Percentiles rank a stretch among this genome's conserved stretches.
These are phyloP conservation scores for Tragopan temminckii DNA, from an alignment of 2,797 vertebrate species.

Conservation along the genomic window DNA sequence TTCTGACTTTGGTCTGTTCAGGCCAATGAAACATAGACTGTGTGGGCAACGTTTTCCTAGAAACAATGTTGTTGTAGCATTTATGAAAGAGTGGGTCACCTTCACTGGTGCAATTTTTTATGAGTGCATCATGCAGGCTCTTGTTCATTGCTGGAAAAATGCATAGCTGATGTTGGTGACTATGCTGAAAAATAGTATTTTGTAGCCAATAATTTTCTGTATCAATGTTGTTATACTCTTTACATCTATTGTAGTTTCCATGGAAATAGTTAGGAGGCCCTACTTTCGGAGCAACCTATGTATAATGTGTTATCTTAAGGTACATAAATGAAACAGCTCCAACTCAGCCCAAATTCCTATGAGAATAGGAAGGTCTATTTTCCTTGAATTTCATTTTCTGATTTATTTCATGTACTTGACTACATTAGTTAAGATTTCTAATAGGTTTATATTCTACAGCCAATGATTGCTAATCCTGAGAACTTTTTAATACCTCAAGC, in stretches of 20 bases:
- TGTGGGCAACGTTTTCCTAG: neutral
- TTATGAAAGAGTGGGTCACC: neutral
- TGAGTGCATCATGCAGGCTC: neutral
- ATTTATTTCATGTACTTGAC: neutral
- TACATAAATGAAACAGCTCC: neutral
- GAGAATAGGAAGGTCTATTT: neutral
- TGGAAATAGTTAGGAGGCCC: neutral
- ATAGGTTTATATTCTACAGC: neutral
- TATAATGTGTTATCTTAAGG: neutral
- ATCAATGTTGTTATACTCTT: neutral
- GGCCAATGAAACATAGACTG: neutral
- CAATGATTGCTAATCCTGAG: neutral
- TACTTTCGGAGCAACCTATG: neutral
- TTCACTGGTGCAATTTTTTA: neutral
- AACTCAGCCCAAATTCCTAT: neutral
- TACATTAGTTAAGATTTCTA: neutral
- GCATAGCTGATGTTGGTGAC: neutral
- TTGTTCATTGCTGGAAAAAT: neutral
- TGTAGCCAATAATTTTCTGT: neutral
- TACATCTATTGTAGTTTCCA: neutral
- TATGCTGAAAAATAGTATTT: neutral
- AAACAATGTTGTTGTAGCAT: neutral
- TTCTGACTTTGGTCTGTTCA: too few species aligned
- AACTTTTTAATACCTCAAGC: neutral
- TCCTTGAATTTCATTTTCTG: neutral